Base-by-base conservation (phyloP, 1,140 invertebrate species). In the Homarus americanus region DNA sequence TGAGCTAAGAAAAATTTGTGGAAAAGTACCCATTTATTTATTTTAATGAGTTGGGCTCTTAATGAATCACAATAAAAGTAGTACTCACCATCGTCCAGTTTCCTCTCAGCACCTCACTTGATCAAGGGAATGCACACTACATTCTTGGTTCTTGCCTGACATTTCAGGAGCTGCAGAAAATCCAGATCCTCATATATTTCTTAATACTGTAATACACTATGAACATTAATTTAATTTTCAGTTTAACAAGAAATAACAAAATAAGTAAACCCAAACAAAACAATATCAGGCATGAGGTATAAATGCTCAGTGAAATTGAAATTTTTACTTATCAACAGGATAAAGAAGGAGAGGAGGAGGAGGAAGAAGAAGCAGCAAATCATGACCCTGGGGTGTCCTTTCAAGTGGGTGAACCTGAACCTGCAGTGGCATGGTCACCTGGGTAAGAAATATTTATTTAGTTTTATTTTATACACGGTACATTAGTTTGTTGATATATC, bases 361-460 rank as follows among this genome's bases (percentile, higher is more conserved):
- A 58, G 49, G 83, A 82, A 17, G 34, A 38, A 24, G 44, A 44
- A 28, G 44, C 72, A 15, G 82, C 58, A 66, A 12, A 41, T 38
- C 44, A 49, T n/a, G 4, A 40, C 17, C 41, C 2, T 28, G 85
- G 49, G 2, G 75, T 80, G 9, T 0, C n/a, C 34, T 88, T 88
- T 69, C 24, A 88, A 44, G 78, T 88, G 40, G 86, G 86, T 12
- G 76, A 80, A 28, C 53, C 76, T 9, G 86, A 88, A 41, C 0
- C 41, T 44, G 34, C 17, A 9, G 76, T 44, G 20, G 76, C 9
- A 34, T 82, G 38, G 38, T 15, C 34, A 1, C 5, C 24, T 15
- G 76, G 58, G 86, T 88, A 20, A 88, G 86, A 32, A 9, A 28
- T n/a, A n/a, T n/a, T n/a, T 24, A 69, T 5, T 69, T 69, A 24